These are phyloP conservation scores for Manis pentadactyla DNA, from an alignment of 2,797 vertebrate species.

Conservation along the genomic window DNA sequence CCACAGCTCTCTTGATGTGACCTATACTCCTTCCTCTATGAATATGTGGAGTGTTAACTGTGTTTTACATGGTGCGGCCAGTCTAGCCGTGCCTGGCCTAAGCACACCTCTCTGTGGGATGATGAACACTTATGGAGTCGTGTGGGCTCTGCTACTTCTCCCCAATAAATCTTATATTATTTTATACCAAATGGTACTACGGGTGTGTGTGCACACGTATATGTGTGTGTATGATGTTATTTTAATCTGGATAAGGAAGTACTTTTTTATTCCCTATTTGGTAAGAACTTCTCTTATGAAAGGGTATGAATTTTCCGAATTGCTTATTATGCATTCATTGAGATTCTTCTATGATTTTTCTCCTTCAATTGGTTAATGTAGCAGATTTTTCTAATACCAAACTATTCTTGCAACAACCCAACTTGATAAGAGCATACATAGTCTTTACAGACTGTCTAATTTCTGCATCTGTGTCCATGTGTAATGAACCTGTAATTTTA, in stretches of 20 bases:
- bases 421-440: not conserved
- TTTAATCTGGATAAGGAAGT: not conserved
- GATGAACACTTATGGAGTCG: no score
- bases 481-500: not conserved
- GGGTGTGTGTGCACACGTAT: not conserved
- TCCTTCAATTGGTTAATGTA: not conserved
- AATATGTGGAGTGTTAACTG: accelerated
- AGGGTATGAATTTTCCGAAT: not conserved
- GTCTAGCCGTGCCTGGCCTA: accelerated
- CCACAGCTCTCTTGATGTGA: accelerated
- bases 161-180: not conserved
- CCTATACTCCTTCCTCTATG: not conserved
- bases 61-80: accelerated
- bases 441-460: not conserved
- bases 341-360: not conserved
- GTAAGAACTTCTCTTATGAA: not conserved
- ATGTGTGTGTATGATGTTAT: not conserved
- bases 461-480: not conserved
- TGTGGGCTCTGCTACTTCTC: no score
- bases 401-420: not conserved
- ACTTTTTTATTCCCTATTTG: not conserved
- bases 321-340: not conserved
- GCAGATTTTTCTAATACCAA: not conserved
- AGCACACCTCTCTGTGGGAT: not conserved
- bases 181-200: not conserved